phyloP scores from a whole-genome alignment of 2,113 vertebrate genomes.

The Lepus timidus region DNA sequence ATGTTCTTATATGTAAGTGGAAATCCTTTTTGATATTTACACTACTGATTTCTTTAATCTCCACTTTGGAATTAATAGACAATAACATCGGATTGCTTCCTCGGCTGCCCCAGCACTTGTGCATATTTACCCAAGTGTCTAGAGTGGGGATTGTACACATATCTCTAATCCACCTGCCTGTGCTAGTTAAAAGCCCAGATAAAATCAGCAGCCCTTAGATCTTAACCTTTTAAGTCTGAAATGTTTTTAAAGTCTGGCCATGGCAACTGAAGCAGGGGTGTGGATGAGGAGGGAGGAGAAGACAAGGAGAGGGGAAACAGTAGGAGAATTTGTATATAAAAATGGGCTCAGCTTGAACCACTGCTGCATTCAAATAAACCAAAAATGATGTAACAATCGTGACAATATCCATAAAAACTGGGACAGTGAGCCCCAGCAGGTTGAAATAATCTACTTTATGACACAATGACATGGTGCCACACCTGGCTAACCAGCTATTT shows the following conservation, averaged over 20 bases:
- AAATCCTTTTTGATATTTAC: constrained; percentile 94
- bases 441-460: not conserved
- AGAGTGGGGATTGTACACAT: constrained; percentile 93
- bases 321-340: constrained; percentile 77
- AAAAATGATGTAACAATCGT: not conserved
- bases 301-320: not conserved
- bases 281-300: constrained; percentile 33
- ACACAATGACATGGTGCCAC: not conserved
- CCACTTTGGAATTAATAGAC: constrained; percentile 96
- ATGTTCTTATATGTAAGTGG: constrained; percentile 91
- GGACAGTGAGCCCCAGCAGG: not conserved
- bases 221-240: constrained; percentile 94
- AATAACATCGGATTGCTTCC: constrained; percentile 94
- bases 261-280: constrained; percentile 85
- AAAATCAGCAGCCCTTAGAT: constrained; percentile 94
- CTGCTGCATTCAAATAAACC: constrained; percentile 74
- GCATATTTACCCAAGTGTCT: constrained; percentile 94
- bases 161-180: constrained; percentile 94
- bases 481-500: not conserved
- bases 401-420: not conserved
- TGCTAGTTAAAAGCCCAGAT: constrained; percentile 93
- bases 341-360: constrained; percentile 73
- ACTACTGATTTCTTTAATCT: constrained; percentile 96
- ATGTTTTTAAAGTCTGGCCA: constrained; percentile 91
- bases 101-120: constrained; percentile 89